Evolutionary conservation across 2,113 vertebrate species (phyloP).

Genomic region (Saccopteryx leptura): DNA sequence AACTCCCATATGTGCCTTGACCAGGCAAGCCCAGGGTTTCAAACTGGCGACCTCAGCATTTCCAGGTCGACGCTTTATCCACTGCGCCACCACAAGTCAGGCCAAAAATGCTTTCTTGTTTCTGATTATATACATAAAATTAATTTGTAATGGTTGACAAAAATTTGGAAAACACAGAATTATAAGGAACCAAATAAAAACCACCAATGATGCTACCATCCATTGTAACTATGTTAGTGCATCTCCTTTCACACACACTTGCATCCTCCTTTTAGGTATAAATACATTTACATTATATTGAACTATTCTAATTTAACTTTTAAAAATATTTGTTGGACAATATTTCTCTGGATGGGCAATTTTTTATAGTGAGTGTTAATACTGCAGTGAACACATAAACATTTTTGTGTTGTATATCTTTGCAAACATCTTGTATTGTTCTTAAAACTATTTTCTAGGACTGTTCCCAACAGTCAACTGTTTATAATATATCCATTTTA

Average conservation of each 20-base stretch:
- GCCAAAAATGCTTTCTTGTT: not conserved
- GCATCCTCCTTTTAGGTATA: not conserved
- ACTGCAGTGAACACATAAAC: not conserved
- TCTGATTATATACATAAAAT: not conserved
- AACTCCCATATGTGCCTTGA: too few species aligned
- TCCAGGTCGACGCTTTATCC: too few species aligned
- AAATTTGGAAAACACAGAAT: conserved; percentile 22
- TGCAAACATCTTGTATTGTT: not conserved
- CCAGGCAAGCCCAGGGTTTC: too few species aligned
- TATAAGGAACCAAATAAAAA: conserved; percentile 13
- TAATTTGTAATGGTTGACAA: not conserved
- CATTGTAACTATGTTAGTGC: not conserved
- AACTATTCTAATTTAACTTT: conserved; percentile 1
- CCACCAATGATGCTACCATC: not conserved
- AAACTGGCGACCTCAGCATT: too few species aligned
- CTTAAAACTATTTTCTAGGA: not conserved
- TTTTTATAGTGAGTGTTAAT: not conserved
- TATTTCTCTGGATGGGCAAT: not conserved
- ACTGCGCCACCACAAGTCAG: too few species aligned
- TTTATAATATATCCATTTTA: not conserved
- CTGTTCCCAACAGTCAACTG: not conserved
- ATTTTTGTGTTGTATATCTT: not conserved
- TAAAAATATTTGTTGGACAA: not conserved
- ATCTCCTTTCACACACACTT: not conserved
- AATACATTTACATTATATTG: not conserved